phyloP scores from a whole-genome alignment of 2,888 invertebrate species.

The Eupelmus urozonus region DNA sequence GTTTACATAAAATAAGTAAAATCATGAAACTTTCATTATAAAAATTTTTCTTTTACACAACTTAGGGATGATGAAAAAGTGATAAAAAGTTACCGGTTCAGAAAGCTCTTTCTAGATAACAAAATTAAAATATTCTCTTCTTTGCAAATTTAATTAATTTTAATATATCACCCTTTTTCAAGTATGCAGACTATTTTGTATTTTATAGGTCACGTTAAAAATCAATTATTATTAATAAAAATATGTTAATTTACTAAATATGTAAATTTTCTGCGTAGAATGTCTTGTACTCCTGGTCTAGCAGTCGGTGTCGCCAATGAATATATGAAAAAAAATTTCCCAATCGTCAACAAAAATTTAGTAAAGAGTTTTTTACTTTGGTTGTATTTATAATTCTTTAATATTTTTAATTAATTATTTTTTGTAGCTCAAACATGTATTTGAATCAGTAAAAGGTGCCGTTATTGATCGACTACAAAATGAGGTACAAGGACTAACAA shows the following conservation, averaged over 20 bases:
- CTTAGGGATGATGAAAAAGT: no score
- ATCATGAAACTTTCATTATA: neutral
- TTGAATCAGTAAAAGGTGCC: neutral
- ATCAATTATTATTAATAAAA: slow-evolving; percentile 1
- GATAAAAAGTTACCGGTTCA: no score
- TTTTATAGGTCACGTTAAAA: no score
- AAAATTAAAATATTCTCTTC: no score
- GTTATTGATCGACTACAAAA: slow-evolving; percentile 3
- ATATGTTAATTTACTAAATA: neutral
- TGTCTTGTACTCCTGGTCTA: slow-evolving; percentile 54
- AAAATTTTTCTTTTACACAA: neutral
- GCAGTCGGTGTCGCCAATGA: slow-evolving; percentile 44
- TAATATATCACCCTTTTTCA: no score
- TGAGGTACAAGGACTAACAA: slow-evolving; percentile 13
- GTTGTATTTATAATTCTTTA: neutral
- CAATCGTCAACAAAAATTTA: slow-evolving; percentile 19
- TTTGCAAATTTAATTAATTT: no score
- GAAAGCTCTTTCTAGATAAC: no score
- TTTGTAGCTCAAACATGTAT: slow-evolving; percentile 32
- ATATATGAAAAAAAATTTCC: slow-evolving; percentile 34
- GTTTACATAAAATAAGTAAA: neutral
- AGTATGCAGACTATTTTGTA: no score
- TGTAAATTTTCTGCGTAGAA: neutral
- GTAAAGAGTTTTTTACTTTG: slow-evolving; percentile 22
- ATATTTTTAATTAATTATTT: neutral